Evolutionary conservation across 2,888 invertebrate genomes (phyloP), one percentile per base, ranked within the genome.

Genomic region (Glaucopsyche alexis): DNA sequence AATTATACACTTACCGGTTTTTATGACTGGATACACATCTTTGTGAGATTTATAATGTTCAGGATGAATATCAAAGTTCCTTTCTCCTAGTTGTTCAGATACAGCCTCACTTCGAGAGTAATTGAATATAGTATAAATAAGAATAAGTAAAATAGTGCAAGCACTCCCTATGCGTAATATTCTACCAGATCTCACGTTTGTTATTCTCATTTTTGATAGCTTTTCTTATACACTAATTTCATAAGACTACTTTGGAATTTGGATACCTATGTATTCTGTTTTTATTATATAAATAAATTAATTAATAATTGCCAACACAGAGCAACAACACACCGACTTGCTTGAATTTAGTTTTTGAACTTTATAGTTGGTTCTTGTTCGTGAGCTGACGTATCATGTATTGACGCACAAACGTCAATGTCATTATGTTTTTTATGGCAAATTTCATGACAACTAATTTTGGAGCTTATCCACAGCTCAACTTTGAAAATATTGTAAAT

Each of bases 81-180:
- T 76, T 79, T 79, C 81, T 65, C 80, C 79, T 11, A 79, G 76
- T 77, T 81, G 49, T 67, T 29, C 81, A 70, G 50, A 77, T 71
- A 75, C 78, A 73, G 82, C 87, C 79, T 94, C 92, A 67, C 93
- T 91, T 79, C 87, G 91, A 60, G 94, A 93, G 93, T 95, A 95
- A 77, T 93, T 94, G 77, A 94, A 93, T 75, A 96, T 85, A 78
- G 95, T 90, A 85, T 95, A 96, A 73, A 96, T 83, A 74, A 96
- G 83, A 78, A 95, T 86, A 79, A 95, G 78, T 76, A 95, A 87
- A 77, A 95, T 87, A 77, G 92, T 84, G 79, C 94, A 89, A 72
- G 92, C 90, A 71, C 91, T 84, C 13, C 85, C 84, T 78, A 95
- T 86, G 77, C 95, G 94, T 78, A 94, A 87, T 75, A 95, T 93